These are phyloP conservation scores for Oreochromis mossambicus DNA, from an alignment of 2,797 vertebrate genomes.

Conservation along the genomic window DNA sequence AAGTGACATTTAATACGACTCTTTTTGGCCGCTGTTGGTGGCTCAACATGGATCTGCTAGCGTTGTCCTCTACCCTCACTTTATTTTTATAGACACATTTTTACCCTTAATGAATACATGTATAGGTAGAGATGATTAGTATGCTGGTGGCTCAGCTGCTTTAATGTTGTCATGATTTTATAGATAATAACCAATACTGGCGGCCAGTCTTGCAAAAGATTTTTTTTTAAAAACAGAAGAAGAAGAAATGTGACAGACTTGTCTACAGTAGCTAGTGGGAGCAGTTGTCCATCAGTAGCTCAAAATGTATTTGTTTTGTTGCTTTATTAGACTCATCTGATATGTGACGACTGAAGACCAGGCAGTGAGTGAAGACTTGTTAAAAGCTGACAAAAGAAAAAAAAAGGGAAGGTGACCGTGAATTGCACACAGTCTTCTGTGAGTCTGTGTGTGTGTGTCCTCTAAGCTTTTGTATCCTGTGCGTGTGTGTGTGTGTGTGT, in stretches of 20 bases:
- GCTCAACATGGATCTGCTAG: neutral
- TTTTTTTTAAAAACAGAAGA: accelerated
- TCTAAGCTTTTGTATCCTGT: neutral
- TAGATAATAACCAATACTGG: neutral
- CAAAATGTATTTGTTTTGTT: neutral
- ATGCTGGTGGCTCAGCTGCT: neutral
- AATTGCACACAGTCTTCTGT: neutral
- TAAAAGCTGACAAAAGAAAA: conserved; percentile 5
- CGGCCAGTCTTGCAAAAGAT: neutral
- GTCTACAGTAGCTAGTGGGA: neutral
- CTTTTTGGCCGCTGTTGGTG: neutral
- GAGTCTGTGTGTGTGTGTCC: neutral
- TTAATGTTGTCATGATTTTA: neutral
- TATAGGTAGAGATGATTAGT: neutral
- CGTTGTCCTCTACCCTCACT: neutral
- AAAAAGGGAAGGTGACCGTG: conserved; percentile 21
- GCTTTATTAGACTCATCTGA: neutral
- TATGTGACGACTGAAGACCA: neutral
- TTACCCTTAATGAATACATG: neutral
- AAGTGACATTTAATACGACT: neutral
- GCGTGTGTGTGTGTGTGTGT: neutral
- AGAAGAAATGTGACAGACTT: neutral
- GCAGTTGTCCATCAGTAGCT: neutral
- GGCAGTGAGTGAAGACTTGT: neutral
- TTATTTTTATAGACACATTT: neutral